Evolutionary conservation across 1,140 invertebrate genomes (phyloP).

Genomic region (Pseudomyrmex dendroicus): DNA sequence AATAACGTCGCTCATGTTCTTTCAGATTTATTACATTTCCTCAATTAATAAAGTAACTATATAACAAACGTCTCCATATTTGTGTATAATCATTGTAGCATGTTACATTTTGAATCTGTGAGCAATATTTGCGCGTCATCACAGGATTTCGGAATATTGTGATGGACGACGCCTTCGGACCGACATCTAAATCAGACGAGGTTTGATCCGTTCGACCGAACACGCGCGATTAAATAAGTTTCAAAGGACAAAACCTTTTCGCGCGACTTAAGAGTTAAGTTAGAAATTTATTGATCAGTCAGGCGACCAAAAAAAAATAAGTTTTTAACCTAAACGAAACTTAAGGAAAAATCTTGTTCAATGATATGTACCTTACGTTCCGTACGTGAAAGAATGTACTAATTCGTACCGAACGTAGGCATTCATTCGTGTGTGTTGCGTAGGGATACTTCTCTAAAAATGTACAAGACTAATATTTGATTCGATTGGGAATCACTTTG

Average conservation of each 20-base stretch:
- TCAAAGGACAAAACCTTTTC: neutral
- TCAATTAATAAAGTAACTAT: neutral
- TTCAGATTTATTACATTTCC: neutral
- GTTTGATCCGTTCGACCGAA: neutral
- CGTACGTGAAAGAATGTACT: conserved; percentile 20
- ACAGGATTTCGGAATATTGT: no score
- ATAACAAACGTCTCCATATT: conserved; percentile 1
- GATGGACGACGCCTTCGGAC: conserved; percentile 1
- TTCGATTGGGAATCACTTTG: conserved; percentile 1
- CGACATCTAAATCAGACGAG: neutral
- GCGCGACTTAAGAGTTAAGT: conserved; percentile 2
- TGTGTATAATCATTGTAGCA: neutral
- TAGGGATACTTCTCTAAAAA: conserved; percentile 9
- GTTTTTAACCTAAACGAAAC: conserved; percentile 6
- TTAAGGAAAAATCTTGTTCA: conserved; percentile 32
- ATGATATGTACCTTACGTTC: conserved; percentile 71
- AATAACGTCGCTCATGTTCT: conserved; percentile 17
- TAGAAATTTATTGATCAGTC: neutral
- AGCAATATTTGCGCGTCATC: no score
- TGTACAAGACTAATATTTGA: conserved; percentile 33
- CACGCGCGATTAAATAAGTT: neutral
- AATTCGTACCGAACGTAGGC: conserved; percentile 34
- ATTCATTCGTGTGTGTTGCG: conserved; percentile 11
- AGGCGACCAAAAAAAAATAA: neutral
- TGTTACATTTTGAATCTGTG: neutral